Conservation (phyloP, 2,113 vertebrate species). For the Lamprotornis superbus region DNA sequence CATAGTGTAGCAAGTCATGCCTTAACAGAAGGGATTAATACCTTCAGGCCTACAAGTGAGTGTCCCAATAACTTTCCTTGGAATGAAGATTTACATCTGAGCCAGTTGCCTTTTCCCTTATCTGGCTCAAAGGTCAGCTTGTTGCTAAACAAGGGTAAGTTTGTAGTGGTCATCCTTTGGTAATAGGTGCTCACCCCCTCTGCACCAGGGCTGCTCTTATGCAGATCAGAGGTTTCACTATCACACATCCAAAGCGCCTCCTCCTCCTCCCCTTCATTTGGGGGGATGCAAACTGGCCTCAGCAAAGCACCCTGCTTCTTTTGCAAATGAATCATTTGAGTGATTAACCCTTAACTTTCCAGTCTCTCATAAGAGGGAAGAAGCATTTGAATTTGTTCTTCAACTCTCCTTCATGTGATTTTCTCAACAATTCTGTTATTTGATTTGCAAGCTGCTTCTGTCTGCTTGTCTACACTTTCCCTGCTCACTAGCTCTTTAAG, state of each 20-base stretch:
- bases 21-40: not conserved
- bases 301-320: not conserved
- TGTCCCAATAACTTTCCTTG: not conserved
- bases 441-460: not conserved
- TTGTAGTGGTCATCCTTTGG: not conserved
- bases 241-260: not conserved
- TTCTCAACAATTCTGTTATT: not conserved
- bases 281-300: not conserved
- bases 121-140: not conserved
- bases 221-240: not conserved
- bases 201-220: not conserved
- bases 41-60: not conserved
- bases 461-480: not conserved
- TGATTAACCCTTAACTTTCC: not conserved
- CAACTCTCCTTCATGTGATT: not conserved
- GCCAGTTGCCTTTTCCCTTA: not conserved
- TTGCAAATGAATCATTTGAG: not conserved
- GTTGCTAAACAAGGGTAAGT: not conserved
- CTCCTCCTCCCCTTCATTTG: not conserved
- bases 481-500: not conserved
- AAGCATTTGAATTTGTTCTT: not conserved
- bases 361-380: not conserved
- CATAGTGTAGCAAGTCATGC: not conserved
- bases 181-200: not conserved
- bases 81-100: not conserved